Evolutionary conservation across 2,888 invertebrate genomes (phyloP), one percentile per base, ranked within the genome.

Genomic region (Eugnorisma glareosa): DNA sequence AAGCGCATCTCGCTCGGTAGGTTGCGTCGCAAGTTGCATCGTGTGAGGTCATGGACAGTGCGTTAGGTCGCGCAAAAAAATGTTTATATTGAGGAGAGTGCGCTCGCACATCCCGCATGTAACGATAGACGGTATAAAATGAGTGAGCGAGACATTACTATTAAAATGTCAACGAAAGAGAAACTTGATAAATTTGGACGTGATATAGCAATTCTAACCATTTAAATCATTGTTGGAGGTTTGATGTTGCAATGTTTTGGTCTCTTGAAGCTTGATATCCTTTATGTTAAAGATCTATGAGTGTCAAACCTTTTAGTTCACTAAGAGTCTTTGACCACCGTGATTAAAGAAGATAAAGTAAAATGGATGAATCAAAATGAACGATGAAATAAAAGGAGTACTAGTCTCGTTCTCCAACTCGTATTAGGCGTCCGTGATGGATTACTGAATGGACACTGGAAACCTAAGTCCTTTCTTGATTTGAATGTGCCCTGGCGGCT

Each of bases 211-310:
- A 31, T 2, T 61, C 61, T 61, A 61, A 61, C 0, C 4, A 61
- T 21, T 61, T 61, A 61, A 61, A 61, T 61, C 61, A 10, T 61
- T 69, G 76, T 68, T 68, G 24, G 7, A 31, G 18, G 48, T 28
- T 61, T 11, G 18, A 15, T 83, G 86, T 86, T 73, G 67, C 67
- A 83, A 83, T 82, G 51, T 68, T 77, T 61, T 51, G 21, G 24
- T 37, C n/a, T 45, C 35, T 43, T 82, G 82, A 82, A 85, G 72
- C 64, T 63, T 75, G 82, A 82, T 85, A 82, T 63, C 37, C 61
- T 85, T 82, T 57, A 82, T 82, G 69, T 82, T 66, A 48, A 13
- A 35, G 21, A 61, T 85, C 43, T 73, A 8, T 51, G 61, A 57
- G 21, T 63, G 63, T 63, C 37, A 21, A 15, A 61, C 43, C 35